phyloP scores from a whole-genome alignment of 2,888 invertebrate species.

The Noctua janthe region DNA sequence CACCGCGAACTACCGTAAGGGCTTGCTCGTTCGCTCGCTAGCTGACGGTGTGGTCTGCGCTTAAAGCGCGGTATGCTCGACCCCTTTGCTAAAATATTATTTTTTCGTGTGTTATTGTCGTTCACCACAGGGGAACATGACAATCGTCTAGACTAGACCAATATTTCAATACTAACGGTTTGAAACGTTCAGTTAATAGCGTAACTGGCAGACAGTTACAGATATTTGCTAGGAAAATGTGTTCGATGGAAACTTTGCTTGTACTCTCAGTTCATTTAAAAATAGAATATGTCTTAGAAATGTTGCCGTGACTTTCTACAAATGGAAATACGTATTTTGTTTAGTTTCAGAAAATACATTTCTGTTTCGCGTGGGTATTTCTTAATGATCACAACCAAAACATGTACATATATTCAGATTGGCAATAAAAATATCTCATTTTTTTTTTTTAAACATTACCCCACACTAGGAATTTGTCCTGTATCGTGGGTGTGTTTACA shows the following conservation, averaged over 20 bases:
- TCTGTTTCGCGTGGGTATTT: background rate
- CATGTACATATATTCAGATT: background rate
- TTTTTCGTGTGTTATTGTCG: slow-evolving; percentile 8
- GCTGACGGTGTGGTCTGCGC: too few species aligned
- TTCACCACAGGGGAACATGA: slow-evolving; percentile 27
- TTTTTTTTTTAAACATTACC: too few species aligned
- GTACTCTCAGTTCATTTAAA: slow-evolving; percentile 1
- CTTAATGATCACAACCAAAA: background rate
- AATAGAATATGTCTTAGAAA: slow-evolving; percentile 1
- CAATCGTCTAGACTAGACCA: slow-evolving; percentile 49
- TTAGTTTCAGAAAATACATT: background rate
- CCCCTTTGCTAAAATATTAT: slow-evolving; percentile 3
- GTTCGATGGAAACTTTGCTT: background rate
- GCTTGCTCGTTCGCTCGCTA: too few species aligned
- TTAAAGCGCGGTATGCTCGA: background rate
- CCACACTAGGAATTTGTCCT: too few species aligned
- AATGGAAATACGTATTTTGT: background rate
- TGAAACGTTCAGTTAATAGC: slow-evolving; percentile 29
- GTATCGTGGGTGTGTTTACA: too few species aligned
- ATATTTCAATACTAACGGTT: slow-evolving; percentile 54
- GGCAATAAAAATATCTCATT: background rate
- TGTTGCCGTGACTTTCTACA: background rate
- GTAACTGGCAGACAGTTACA: slow-evolving; percentile 16
- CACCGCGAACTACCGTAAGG: too few species aligned
- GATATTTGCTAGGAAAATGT: background rate